Base-by-base conservation (phyloP, 2,888 invertebrate genomes). In the Calliopum simillimum region DNA sequence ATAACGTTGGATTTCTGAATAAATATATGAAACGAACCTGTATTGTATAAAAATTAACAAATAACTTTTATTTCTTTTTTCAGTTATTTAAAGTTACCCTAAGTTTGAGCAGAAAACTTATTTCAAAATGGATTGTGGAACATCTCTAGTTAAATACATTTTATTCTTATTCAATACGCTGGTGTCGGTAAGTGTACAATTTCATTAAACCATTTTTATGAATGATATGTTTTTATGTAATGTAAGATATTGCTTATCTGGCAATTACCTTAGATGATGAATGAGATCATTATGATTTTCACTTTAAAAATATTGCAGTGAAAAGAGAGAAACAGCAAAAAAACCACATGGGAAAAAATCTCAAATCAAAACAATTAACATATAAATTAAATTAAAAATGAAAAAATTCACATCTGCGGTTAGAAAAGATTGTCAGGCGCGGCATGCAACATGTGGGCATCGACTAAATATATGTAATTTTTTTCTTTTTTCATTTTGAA, bases 131-230 rank as follows among this genome's bases (percentile, higher is more conserved):
- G 89, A 89, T 88, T 91, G 91, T 86, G 92, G 91, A 84, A 91
- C 91, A 87, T 90, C 91, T 86, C 90, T 92, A 87, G 90, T 93
- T 85, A 94, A 94, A 88, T 93, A 93, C 87, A 89, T 94, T 80
- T 90, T 94, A 80, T 94, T 94, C 86, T 88, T 93, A 86, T 93
- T 94, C 88, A 94, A 94, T 85, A 87, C 93, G 78, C 79, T 93
- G 73, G 92, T 93, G 81, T 91, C 92, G 89, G 93, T 93, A 87
- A 92, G 93, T 77, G 61, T 58, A 6, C 3, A 53, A 66, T 58
- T 44, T 49, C 11, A 23, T 23, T 23, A 56, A 33, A 33, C 33
- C 8, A 33, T 33, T 33, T 33, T 33, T 8, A 33, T 33, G 25
- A 25, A 25, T 25, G 1, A 3, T 33, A 33, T 33, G 19, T 23